Evolutionary conservation across 2,113 vertebrate species (phyloP).

Genomic region (Dicentrarchus labrax): DNA sequence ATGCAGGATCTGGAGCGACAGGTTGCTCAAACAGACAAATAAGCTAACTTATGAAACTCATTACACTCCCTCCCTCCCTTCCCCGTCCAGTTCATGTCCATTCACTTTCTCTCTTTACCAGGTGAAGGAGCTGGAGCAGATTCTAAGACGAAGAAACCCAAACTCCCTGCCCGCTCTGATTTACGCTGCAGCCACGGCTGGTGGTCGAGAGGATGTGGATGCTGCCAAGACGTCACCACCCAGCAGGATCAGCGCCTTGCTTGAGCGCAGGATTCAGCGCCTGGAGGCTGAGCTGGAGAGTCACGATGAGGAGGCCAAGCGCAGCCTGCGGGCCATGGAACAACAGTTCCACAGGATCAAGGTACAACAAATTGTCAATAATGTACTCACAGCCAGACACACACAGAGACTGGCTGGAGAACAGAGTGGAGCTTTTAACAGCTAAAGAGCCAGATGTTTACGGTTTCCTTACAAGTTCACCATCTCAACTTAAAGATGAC

Average conservation of each 20-base stretch:
- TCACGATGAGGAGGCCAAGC: conserved; percentile 93
- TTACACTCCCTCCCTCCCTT: background rate
- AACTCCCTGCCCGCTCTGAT: conserved; percentile 95
- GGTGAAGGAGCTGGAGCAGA: conserved; percentile 96
- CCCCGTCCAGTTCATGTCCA: accelerated
- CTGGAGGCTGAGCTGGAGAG: conserved; percentile 93
- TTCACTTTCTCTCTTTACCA: conserved; percentile 56
- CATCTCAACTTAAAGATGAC: too few relatives aligned
- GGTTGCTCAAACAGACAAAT: conserved; percentile 70
- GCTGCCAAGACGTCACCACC: background rate
- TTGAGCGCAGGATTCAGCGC: conserved; percentile 90
- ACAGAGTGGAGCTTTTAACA: too few relatives aligned
- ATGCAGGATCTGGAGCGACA: conserved; percentile 93
- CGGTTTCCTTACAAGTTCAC: too few relatives aligned
- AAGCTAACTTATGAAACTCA: background rate
- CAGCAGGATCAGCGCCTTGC: conserved; percentile 79
- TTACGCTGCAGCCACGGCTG: conserved; percentile 88
- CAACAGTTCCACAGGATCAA: conserved; percentile 94
- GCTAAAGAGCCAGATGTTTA: too few relatives aligned
- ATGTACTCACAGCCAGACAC: background rate
- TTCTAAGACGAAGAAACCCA: conserved; percentile 89
- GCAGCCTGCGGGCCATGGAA: conserved; percentile 91
- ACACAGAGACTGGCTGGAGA: too few relatives aligned
- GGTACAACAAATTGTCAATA: conserved; percentile 72
- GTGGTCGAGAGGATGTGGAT: background rate